phyloP scores from a whole-genome alignment of 2,797 vertebrate species.

The Sebastes ruberrimus region DNA sequence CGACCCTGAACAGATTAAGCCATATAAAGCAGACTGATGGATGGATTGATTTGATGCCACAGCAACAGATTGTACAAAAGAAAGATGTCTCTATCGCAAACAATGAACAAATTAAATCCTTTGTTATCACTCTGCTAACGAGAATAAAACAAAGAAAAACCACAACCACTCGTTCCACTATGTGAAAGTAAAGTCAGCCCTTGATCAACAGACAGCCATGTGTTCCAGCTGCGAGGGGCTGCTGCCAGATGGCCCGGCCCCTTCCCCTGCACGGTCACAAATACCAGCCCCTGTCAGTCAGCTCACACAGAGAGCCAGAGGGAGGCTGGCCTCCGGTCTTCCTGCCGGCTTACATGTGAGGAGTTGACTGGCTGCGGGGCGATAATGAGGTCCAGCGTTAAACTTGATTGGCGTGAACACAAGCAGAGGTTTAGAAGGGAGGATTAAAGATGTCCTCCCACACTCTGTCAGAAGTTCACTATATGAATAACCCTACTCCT shows the following conservation, averaged over 20 bases:
- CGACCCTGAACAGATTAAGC: constrained; percentile 19
- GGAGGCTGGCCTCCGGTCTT: constrained; percentile 48
- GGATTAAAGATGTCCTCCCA: constrained; percentile 55
- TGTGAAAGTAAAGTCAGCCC: constrained; percentile 36
- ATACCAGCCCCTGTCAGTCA: constrained; percentile 79
- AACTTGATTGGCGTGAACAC: constrained; percentile 58
- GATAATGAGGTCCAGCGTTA: constrained; percentile 64
- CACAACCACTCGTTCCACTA: constrained; percentile 20
- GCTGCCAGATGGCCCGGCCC: constrained; percentile 72
- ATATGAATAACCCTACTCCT: constrained; percentile 26
- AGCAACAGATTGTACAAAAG: neutral
- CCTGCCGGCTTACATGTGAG: constrained; percentile 42
- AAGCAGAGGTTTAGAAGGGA: constrained; percentile 51
- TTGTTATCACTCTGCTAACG: neutral
- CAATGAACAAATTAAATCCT: neutral
- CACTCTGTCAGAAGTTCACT: constrained; percentile 24
- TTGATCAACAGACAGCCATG: constrained; percentile 51
- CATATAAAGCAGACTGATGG: constrained; percentile 26
- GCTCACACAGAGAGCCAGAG: constrained; percentile 54
- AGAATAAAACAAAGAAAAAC: neutral
- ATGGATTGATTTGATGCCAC: constrained; percentile 11
- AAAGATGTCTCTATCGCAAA: neutral
- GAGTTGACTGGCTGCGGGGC: constrained; percentile 32
- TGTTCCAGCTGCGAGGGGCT: constrained; percentile 73
- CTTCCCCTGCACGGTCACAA: constrained; percentile 69